Evolutionary conservation across 1,140 invertebrate species (phyloP), one percentile per base, ranked within the genome.

Genomic region (Telenomus remus): DNA sequence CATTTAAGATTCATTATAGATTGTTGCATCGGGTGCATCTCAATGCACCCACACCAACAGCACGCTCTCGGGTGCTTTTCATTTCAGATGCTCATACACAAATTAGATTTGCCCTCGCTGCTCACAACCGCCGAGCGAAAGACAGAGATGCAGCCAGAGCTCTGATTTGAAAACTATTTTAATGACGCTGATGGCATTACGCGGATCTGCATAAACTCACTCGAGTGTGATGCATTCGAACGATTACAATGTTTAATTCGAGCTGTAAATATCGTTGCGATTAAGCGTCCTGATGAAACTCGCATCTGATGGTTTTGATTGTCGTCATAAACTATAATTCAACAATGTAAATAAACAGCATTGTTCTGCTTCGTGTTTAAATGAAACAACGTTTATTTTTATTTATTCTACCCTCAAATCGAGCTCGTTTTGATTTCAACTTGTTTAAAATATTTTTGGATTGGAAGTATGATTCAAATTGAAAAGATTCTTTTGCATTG

Each of bases 1-100:
- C 57, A 63, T 63, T 63, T 61, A 63, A 71, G 35, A 57, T 71
- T 71, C 59, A 71, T 70, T 49, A 70, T 27, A 42, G 55, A 69
- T 60, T 47, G 48, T 54, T 48, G 48, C 55, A 48, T 60, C 59
- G 53, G 59, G 59, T 69, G 65, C 65, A 15, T 13, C 65, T 42
- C 15, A 69, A 47, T 69, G 55, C 48, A 12, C 48, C 46, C 4
- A 69, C 56, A 60, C 59, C 55, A 60, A 66, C 46, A 44, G 43
- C 51, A 43, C 47, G 37, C 35, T 2, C 43, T 7, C 13, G 16
- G 11, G 44, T 50, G 42, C 64, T 59, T 69, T 60, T 69, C 39
- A 69, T 69, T 68, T 56, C 63, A 50, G 47, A 35, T 27, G 55
- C 6, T 13, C 13, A 44, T 14, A 43, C 49, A 60, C 54, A 49